These are phyloP conservation scores for Ara ararauna DNA, from an alignment of 2,797 vertebrate genomes.

Conservation along the genomic window DNA sequence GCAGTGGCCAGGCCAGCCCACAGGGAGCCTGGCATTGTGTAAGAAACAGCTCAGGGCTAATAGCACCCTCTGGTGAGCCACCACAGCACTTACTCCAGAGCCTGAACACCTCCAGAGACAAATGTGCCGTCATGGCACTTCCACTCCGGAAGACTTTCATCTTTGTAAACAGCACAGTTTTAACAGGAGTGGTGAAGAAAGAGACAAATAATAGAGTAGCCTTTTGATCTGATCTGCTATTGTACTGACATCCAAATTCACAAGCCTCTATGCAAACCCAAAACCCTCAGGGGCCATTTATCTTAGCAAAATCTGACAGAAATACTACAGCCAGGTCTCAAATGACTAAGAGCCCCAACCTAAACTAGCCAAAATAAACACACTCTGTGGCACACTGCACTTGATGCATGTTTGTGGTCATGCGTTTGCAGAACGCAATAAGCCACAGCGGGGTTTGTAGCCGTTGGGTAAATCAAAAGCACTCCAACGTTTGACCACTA, in stretches of 20 bases:
- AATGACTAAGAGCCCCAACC: neutral
- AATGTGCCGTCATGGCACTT: neutral
- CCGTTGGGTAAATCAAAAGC: neutral
- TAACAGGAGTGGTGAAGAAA: neutral
- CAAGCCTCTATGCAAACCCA: neutral
- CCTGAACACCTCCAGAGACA: neutral
- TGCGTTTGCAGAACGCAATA: neutral
- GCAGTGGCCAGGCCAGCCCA: neutral
- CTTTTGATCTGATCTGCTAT: neutral
- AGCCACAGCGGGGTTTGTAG: neutral
- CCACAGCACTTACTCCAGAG: neutral
- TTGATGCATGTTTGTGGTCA: neutral
- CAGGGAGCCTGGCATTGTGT: neutral
- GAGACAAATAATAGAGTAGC: neutral
- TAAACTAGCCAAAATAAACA: constrained; percentile 44
- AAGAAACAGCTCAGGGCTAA: neutral
- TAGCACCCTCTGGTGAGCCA: constrained; percentile 65
- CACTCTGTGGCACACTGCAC: neutral
- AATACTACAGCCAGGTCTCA: constrained; percentile 12
- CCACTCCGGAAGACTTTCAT: neutral
- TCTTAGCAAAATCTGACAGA: neutral
- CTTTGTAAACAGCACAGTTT: neutral
- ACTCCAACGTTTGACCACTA: neutral
- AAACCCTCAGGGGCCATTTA: neutral
- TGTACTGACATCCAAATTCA: neutral